Evolutionary conservation across 2,888 invertebrate species (phyloP).

Genomic region (Apotomis turbidana): DNA sequence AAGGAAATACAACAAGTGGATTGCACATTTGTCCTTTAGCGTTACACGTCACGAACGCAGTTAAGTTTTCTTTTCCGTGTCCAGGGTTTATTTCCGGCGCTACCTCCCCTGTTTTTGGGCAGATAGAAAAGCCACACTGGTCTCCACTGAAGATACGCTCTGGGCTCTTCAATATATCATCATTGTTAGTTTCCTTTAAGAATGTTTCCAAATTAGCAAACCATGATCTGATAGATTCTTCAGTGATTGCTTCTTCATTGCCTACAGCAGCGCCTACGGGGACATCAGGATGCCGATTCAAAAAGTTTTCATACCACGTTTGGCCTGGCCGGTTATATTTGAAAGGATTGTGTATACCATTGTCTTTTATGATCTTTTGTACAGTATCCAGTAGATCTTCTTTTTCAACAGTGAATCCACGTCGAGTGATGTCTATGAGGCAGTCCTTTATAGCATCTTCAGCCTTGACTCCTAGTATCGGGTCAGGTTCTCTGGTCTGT

Average conservation of each 20-base stretch:
- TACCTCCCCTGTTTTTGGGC: slow-evolving; percentile 46
- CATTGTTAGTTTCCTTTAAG: slow-evolving; percentile 1
- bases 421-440: slow-evolving; percentile 47
- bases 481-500: too few relatives aligned
- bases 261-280: slow-evolving; percentile 21
- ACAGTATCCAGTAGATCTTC: slow-evolving; percentile 49
- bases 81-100: slow-evolving; percentile 30
- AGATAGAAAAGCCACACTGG: slow-evolving; percentile 48
- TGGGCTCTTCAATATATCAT: slow-evolving; percentile 8
- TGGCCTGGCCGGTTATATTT: slow-evolving; percentile 36
- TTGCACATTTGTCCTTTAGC: slow-evolving; percentile 48
- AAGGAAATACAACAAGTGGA: slow-evolving; percentile 44
- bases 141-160: slow-evolving; percentile 42
- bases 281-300: slow-evolving; percentile 37
- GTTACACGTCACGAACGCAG: slow-evolving; percentile 49
- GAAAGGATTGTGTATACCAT: slow-evolving; percentile 16
- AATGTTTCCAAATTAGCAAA: slow-evolving; percentile 8
- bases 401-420: slow-evolving; percentile 55
- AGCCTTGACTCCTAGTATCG: neutral
- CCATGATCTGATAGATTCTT: neutral
- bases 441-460: neutral
- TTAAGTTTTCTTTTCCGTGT: slow-evolving; percentile 53
- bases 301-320: slow-evolving; percentile 36
- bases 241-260: slow-evolving; percentile 33
- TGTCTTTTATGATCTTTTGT: slow-evolving; percentile 44